Conservation (phyloP, 2,888 invertebrate genomes). For the Spodoptera littoralis region DNA sequence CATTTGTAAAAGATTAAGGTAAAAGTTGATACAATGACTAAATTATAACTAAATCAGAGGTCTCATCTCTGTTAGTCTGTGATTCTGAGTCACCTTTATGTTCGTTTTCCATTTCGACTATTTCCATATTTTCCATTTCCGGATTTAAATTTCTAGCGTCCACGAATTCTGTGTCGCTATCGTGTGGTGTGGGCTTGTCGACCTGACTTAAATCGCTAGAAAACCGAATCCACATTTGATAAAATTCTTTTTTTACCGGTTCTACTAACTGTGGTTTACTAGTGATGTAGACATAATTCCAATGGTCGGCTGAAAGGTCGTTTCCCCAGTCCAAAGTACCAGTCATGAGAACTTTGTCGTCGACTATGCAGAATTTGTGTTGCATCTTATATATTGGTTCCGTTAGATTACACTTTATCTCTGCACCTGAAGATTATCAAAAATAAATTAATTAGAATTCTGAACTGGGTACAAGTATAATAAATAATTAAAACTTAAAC, state of each 20-base stretch:
- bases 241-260: constrained; percentile 89
- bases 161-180: constrained; percentile 23
- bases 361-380: constrained; percentile 93
- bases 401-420: constrained; percentile 84
- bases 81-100: constrained; percentile 14
- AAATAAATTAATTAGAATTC: background rate
- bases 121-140: constrained; percentile 26
- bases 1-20: constrained; percentile 69
- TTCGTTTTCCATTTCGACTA: constrained; percentile 15
- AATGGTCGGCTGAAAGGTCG: constrained; percentile 91
- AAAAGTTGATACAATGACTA: constrained; percentile 50
- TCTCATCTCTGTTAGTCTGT: constrained; percentile 59
- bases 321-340: constrained; percentile 94
- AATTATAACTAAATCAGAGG: constrained; percentile 66
- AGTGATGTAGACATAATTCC: constrained; percentile 91
- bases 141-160: constrained; percentile 5
- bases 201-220: constrained; percentile 47
- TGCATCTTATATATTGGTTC: constrained; percentile 90
- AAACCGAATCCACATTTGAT: constrained; percentile 88
- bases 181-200: constrained; percentile 21
- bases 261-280: constrained; percentile 87
- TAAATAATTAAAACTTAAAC: background rate
- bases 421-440: constrained; percentile 82
- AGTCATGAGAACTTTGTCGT: constrained; percentile 89
- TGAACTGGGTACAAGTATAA: background rate